Base-by-base conservation (phyloP, 2,113 vertebrate genomes). In the Datnioides undecimradiatus region DNA sequence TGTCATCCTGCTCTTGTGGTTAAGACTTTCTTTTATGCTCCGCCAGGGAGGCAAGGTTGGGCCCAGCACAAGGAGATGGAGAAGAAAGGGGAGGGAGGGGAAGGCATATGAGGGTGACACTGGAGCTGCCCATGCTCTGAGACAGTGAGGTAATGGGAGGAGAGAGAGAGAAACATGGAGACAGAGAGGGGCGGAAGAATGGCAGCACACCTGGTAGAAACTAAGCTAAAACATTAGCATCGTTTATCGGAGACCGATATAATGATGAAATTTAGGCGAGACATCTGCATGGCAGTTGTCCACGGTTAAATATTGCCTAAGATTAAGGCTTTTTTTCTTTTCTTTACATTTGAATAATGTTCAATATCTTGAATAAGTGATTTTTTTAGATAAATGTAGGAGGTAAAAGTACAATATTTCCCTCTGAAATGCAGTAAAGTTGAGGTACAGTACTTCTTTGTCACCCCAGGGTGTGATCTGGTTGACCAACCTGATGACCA, bases 111-210 rank as follows among this genome's bases (percentile, higher is more conserved):
- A 27, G 17, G 41, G 75, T 10, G 65, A 60, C 76, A 83, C n/a
- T 40, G 58, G 66, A 85, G 74, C 88, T 80, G 76, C 72, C 52
- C 57, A 27, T 79, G 79, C 81, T 78, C 68, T 74, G 69, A 73
- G 84, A 87, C 57, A 27, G 55, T 90, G 87, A 91, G 76, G 85
- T 89, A 85, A 91, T 90, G 74, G 88, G 87, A 79, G 77, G 79
- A 64, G 71, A 77, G 78, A 85, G 69, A 55, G 38, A 73, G 55
- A 68, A 59, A 55, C 51, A 41, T 21, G 67, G 23, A 69, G 73
- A 76, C 46, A 29, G 31, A 14, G 21, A 38, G 34, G 23, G 70
- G 66, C 3, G 25, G n/a, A 58, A 48, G 46, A 62, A 51, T 64
- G 51, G 49, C 48, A 63, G 60, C 46, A 27, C 48, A 76, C 73